phyloP scores from a whole-genome alignment of 2,113 vertebrate species.

The Cercopithecus mona region DNA sequence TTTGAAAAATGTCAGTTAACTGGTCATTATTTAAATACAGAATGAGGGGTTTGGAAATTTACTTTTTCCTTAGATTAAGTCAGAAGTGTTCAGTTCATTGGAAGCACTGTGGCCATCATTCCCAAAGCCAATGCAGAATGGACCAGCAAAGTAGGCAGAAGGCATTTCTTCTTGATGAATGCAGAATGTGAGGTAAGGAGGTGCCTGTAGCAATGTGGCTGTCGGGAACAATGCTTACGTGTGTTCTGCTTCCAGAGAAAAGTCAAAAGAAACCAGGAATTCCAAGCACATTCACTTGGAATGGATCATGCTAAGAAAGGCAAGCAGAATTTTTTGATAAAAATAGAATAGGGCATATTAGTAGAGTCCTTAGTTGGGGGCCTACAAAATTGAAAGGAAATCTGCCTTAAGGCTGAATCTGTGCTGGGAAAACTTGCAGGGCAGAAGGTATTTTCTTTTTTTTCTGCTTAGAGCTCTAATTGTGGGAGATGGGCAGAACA shows the following conservation, averaged over 20 bases:
- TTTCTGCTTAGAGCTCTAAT: constrained; percentile 30
- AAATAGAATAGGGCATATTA: constrained; percentile 45
- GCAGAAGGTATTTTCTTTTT: constrained; percentile 22
- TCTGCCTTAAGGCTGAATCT: constrained; percentile 17
- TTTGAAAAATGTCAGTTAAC: neutral
- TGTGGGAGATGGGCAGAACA: constrained; percentile 6
- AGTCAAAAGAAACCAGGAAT: constrained; percentile 25
- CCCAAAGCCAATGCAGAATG: neutral
- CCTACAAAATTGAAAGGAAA: constrained; percentile 61
- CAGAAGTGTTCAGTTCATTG: neutral
- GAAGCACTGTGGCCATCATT: neutral
- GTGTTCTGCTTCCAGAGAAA: constrained; percentile 34
- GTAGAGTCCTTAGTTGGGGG: neutral
- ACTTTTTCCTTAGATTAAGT: neutral
- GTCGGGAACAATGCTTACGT: neutral
- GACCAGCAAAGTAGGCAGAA: neutral
- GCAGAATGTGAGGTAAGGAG: neutral
- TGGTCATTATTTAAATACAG: neutral
- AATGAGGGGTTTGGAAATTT: neutral
- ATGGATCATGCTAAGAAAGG: constrained; percentile 5
- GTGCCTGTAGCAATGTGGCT: neutral
- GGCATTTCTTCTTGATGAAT: neutral
- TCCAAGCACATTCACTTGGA: constrained; percentile 20
- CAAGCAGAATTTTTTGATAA: constrained; percentile 31
- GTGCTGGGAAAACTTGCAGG: neutral